Base-by-base conservation (phyloP, 1,140 invertebrate species). In the Cherax destructor region DNA sequence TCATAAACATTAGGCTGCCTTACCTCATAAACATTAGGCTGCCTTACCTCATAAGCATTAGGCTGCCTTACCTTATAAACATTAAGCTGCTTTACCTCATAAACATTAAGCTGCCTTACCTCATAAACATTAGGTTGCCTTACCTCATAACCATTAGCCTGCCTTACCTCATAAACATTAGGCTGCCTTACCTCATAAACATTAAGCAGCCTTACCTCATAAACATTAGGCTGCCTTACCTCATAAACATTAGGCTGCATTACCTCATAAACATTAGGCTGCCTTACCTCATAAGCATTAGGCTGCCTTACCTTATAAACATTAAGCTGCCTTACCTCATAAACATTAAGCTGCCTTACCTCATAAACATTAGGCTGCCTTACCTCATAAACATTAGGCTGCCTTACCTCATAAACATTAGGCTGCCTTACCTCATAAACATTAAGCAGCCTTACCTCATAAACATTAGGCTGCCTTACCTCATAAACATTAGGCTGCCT, bases 1-100 rank as follows among this genome's bases (percentile, higher is more conserved):
- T 97, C 95, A 94, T 99, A 99, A 94, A 99, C n/a, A n/a, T n/a
- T n/a, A n/a, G n/a, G n/a, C n/a, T n/a, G n/a, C 61, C 50, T 84
- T 90, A 97, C 94, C 83, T 97, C 95, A 94, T 99, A 99, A 94
- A 99, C n/a, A n/a, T n/a, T n/a, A n/a, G n/a, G n/a, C n/a, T n/a
- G n/a, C 61, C 50, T 84, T 90, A 97, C 94, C 83, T 97, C 95
- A 94, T 99, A 99, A 94, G n/a, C n/a, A n/a, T n/a, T n/a, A n/a
- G n/a, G n/a, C n/a, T n/a, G n/a, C 61, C 50, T 84, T 90, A 97
- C 94, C 83, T 97, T 95, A 94, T 99, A 99, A 94, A 99, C n/a
- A n/a, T n/a, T n/a, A n/a, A n/a, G n/a, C n/a, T n/a, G n/a, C 61
- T 24, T 84, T 90, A 97, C 94, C 83, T 97, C 95, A 94, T 99